Conservation (phyloP, 2,888 invertebrate genomes). For the Euspilapteryx auroguttella region DNA sequence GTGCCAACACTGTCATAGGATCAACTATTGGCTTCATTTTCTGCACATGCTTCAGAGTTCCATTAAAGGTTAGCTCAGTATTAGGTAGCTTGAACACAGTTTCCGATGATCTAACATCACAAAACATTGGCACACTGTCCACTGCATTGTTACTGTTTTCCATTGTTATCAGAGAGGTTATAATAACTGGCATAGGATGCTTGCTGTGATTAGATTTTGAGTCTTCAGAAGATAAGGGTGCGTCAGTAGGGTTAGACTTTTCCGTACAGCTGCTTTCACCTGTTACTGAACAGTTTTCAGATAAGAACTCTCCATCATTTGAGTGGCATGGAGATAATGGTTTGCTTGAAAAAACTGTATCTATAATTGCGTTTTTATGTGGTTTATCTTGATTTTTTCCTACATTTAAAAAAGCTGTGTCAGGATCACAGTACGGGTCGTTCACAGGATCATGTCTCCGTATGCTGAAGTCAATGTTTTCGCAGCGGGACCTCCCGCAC, state of each 20-base stretch:
- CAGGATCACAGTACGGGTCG: background rate
- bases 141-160: slow-evolving; percentile 57
- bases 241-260: slow-evolving; percentile 29
- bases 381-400: too few species aligned
- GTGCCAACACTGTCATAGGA: slow-evolving; percentile 35
- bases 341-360: slow-evolving; percentile 24
- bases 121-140: slow-evolving; percentile 42
- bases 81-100: slow-evolving; percentile 48
- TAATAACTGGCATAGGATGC: slow-evolving; percentile 26
- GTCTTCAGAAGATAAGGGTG: slow-evolving; percentile 35
- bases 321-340: slow-evolving; percentile 24
- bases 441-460: background rate
- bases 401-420: too few species aligned
- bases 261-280: slow-evolving; percentile 32
- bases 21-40: slow-evolving; percentile 48
- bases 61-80: slow-evolving; percentile 47
- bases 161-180: slow-evolving; percentile 43
- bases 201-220: slow-evolving; percentile 27
- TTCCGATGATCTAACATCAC: slow-evolving; percentile 27
- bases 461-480: background rate
- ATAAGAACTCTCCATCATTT: slow-evolving; percentile 26
- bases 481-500: background rate
- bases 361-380: slow-evolving; percentile 14
- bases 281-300: too few species aligned
- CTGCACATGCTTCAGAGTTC: slow-evolving; percentile 48